Conservation (phyloP, 2,888 invertebrate species). For the Standfussiana lucernea region DNA sequence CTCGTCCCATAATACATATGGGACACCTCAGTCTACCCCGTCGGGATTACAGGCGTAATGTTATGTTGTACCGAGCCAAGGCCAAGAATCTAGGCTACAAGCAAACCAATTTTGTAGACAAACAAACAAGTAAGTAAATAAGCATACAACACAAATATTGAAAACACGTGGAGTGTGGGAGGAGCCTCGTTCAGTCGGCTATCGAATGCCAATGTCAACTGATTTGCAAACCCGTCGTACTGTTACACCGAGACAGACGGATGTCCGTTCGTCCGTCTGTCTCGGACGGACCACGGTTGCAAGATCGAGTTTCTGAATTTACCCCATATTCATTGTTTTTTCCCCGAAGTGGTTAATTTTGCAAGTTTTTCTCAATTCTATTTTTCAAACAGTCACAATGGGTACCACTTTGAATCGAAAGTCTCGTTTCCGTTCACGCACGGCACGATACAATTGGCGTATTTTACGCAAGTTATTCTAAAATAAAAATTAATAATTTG, state of each 20-base stretch:
- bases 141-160: conserved; percentile 47
- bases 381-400: background rate
- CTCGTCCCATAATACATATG: background rate
- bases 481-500: background rate
- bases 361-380: background rate
- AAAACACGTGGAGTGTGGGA: conserved; percentile 59
- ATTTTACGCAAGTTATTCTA: background rate
- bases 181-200: conserved; percentile 64
- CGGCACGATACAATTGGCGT: background rate
- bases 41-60: background rate
- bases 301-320: background rate
- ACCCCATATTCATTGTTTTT: background rate
- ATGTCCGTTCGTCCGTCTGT: too few relatives aligned
- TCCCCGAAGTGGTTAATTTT: background rate
- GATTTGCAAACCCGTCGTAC: conserved; percentile 87
- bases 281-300: conserved; percentile 43
- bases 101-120: conserved; percentile 16
- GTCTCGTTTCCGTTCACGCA: background rate
- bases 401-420: background rate
- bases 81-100: background rate
- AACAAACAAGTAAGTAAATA: conserved; percentile 22
- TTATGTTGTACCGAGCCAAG: background rate
- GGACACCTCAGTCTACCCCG: background rate
- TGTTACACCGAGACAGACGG: conserved; percentile 73
- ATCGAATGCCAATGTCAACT: conserved; percentile 87